Conservation (phyloP, 2,888 invertebrate species). For the Sphecodes monilicornis region DNA sequence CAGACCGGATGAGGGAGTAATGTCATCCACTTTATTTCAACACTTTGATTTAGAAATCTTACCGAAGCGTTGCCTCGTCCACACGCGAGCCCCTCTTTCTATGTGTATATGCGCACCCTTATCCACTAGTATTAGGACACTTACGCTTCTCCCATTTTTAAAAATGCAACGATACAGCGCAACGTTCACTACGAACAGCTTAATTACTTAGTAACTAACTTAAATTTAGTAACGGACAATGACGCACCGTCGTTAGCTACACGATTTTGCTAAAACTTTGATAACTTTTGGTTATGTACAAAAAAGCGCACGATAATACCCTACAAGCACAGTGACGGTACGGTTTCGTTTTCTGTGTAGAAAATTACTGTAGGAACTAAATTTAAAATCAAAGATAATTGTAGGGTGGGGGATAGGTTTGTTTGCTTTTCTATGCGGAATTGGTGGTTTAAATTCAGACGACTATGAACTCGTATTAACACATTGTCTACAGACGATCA, state of each 20-base stretch:
- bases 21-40: conserved; percentile 13
- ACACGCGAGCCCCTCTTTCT: background rate
- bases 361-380: background rate
- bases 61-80: background rate
- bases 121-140: background rate
- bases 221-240: background rate
- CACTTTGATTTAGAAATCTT: background rate
- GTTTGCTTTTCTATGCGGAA: too few species aligned
- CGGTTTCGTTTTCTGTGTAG: background rate
- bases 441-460: too few species aligned
- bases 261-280: background rate
- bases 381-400: background rate
- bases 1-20: conserved; percentile 3
- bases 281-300: background rate
- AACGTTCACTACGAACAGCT: background rate
- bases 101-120: background rate
- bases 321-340: background rate
- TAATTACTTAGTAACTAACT: too few species aligned
- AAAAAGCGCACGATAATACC: too few species aligned
- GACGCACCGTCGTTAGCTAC: background rate
- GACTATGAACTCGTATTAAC: too few species aligned
- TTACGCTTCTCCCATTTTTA: background rate
- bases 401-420: too few species aligned
- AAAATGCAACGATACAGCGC: background rate
- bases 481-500: too few species aligned